Base-by-base conservation (phyloP, 1,140 invertebrate genomes). In the Branchinecta lynchi region DNA sequence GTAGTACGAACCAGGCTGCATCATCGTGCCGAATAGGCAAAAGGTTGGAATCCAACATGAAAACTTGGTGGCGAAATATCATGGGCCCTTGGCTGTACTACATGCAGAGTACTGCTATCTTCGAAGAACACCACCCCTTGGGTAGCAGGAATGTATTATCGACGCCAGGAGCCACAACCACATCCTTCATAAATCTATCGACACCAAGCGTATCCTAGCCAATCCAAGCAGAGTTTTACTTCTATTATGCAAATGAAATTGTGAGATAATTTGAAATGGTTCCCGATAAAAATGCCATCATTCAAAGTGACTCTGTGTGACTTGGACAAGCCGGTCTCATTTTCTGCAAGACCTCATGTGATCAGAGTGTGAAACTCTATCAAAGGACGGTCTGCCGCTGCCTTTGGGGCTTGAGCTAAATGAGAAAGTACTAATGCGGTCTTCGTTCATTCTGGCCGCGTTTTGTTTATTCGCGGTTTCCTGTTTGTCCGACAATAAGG, bases 211-310 rank as follows among this genome's bases (percentile, higher is more conserved):
- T 60, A 12, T 15, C 17, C 17, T 20, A 20, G 17, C 51, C 51
- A 60, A 60, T 60, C 12, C 12, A 12, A 60, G 17, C 51, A 12
- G 17, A 60, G 12, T 60, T 60, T 60, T 60, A 20, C 12, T 60
- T 6, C 51, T 60, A 60, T 60, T 60, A 60, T 60, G 51, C 51
- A 60, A 60, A 60, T 60, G 51, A 60, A 6, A 60, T 60, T 15
- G 51, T 60, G 51, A 60, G 51, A 60, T 60, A 60, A 60, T 60
- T 60, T 60, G 51, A 60, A 60, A 60, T 60, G 17, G 12, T 60
- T 60, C 51, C 12, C 51, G 51, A 60, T 60, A 60, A 60, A 60
- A 60, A 12, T 60, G 17, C 51, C 51, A 60, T 60, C 51, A 60
- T 60, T 60, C 51, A 60, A 15, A 60, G 12, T 12, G 17, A 15